A percentile compares a stretch with the other conserved stretches of the same genome.
phyloP scores from a whole-genome alignment of 2,888 invertebrate genomes.

The Lumbricus terrestris region DNA sequence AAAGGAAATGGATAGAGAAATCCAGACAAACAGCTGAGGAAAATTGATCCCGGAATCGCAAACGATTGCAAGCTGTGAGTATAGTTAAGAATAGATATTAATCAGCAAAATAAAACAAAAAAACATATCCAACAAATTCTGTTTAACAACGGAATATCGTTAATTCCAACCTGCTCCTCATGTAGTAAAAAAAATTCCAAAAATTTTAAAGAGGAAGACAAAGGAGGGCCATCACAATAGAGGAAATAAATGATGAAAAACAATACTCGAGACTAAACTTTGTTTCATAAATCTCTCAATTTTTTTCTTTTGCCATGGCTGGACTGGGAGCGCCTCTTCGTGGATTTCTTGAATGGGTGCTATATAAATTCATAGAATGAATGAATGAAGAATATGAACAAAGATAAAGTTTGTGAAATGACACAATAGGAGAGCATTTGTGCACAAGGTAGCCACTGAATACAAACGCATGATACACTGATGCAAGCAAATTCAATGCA shows the following conservation, averaged over 20 bases:
- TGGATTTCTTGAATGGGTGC: no score
- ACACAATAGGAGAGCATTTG: background rate
- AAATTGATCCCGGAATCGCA: constrained; percentile 98
- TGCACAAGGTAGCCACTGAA: background rate
- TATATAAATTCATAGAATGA: no score
- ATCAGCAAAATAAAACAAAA: background rate
- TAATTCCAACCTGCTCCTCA: background rate
- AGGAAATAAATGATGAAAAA: background rate
- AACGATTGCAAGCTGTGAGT: constrained; percentile 80
- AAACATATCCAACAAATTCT: background rate
- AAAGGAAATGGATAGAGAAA: constrained; percentile 90
- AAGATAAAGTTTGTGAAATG: background rate
- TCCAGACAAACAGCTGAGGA: constrained; percentile 92
- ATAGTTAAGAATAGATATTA: background rate
- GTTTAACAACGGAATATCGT: background rate
- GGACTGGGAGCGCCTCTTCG: no score
- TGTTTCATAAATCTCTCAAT: no score
- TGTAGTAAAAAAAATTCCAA: background rate
- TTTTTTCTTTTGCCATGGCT: no score
- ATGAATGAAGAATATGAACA: no score
- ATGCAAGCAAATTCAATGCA: background rate
- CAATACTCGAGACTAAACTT: background rate
- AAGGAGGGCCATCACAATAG: background rate
- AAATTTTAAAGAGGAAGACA: background rate
- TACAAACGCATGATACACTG: background rate